These are phyloP conservation scores for Takifugu ocellatus DNA, from an alignment of 2,797 vertebrate species.

Conservation along the genomic window DNA sequence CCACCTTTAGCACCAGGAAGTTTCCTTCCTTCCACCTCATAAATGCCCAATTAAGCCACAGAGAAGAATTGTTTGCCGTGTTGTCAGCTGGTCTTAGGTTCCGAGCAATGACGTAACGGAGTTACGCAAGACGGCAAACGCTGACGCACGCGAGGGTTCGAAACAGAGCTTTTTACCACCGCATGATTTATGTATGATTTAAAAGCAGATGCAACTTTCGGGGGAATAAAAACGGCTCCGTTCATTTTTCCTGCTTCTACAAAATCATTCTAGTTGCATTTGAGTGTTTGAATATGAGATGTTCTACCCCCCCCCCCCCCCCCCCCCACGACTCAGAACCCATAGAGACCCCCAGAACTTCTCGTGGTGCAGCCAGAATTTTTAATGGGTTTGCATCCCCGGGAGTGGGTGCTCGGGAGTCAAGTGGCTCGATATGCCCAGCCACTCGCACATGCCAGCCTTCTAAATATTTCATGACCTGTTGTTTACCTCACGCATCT, in stretches of 20 bases:
- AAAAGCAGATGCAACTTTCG: neutral
- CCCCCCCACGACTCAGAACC: slow-evolving; percentile 12
- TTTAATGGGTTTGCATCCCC: slow-evolving; percentile 8
- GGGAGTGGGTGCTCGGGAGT: slow-evolving; percentile 32
- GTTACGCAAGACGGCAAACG: slow-evolving; percentile 11
- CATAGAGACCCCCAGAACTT: slow-evolving; percentile 30
- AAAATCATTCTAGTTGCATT: slow-evolving; percentile 28
- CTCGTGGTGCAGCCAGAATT: slow-evolving; percentile 30
- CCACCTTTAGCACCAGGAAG: slow-evolving; percentile 46
- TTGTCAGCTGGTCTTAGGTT: slow-evolving; percentile 35
- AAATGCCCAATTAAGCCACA: slow-evolving; percentile 9
- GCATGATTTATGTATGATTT: neutral
- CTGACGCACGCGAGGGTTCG: neutral
- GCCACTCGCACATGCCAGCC: slow-evolving; percentile 26
- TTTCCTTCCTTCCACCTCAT: slow-evolving; percentile 28
- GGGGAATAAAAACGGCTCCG: neutral
- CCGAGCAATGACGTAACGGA: slow-evolving; percentile 24
- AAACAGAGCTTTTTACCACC: neutral
- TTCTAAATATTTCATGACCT: slow-evolving; percentile 71
- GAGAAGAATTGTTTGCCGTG: slow-evolving; percentile 12
- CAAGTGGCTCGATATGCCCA: slow-evolving; percentile 24
- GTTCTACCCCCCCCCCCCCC: slow-evolving; percentile 8
- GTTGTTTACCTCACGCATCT: slow-evolving; percentile 64
- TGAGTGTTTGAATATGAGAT: slow-evolving; percentile 33
- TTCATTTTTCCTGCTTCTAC: slow-evolving; percentile 13